phyloP scores from a whole-genome alignment of 2,888 invertebrate species.

The Adineta ricciae region DNA sequence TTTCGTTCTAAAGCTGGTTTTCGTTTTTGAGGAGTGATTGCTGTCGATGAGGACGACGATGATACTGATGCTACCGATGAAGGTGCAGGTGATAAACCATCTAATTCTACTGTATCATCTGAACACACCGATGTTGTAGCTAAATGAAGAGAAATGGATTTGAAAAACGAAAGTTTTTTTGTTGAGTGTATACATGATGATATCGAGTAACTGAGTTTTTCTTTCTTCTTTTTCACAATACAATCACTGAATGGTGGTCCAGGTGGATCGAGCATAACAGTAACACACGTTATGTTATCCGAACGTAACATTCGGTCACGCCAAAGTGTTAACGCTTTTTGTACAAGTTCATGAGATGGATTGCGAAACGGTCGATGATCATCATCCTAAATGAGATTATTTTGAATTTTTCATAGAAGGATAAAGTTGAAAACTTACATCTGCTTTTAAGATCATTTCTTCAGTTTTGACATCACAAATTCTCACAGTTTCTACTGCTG shows the following conservation, averaged over 20 bases:
- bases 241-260: slow-evolving; percentile 60
- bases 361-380: slow-evolving; percentile 56
- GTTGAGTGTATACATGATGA: slow-evolving; percentile 21
- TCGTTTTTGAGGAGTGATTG: neutral
- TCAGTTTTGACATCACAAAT: slow-evolving; percentile 35
- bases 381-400: neutral
- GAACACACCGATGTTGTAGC: neutral
- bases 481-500: slow-evolving; percentile 68
- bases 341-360: slow-evolving; percentile 79
- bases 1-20: neutral
- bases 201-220: neutral
- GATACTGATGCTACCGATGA: too few relatives aligned
- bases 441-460: slow-evolving; percentile 32
- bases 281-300: slow-evolving; percentile 88
- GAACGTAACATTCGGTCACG: slow-evolving; percentile 73
- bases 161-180: too few relatives aligned
- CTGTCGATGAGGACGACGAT: neutral
- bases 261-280: slow-evolving; percentile 78
- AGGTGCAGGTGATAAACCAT: neutral
- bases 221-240: slow-evolving; percentile 15
- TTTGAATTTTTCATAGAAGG: too few relatives aligned
- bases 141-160: neutral
- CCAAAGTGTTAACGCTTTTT: slow-evolving; percentile 72
- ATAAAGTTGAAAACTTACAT: neutral
- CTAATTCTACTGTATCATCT: slow-evolving; percentile 13